These are phyloP conservation scores for Syngnathus scovelli DNA, from an alignment of 2,113 vertebrate genomes.

Conservation along the genomic window DNA sequence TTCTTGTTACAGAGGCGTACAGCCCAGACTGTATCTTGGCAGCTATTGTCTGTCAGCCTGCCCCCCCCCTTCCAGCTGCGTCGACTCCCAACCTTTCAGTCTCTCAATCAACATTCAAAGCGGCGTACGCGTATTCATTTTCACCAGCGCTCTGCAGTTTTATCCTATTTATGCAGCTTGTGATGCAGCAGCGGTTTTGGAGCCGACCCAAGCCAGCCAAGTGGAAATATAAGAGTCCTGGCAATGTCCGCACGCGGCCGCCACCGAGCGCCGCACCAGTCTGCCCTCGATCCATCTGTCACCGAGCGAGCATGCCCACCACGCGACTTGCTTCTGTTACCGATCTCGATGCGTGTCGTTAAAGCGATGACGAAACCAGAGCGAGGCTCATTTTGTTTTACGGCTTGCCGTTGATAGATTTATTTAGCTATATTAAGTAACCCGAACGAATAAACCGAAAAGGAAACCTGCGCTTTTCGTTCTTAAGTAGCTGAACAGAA, in stretches of 20 bases:
- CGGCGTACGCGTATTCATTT: constrained; percentile 30
- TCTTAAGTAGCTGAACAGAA: not conserved
- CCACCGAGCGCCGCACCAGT: constrained; percentile 6
- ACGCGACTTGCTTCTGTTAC: constrained; percentile 38
- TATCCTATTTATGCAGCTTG: constrained; percentile 40
- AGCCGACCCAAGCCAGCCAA: constrained; percentile 9
- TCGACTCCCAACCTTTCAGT: constrained; percentile 24
- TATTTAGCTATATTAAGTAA: constrained; percentile 1
- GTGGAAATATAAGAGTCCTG: constrained; percentile 49
- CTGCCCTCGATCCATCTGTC: constrained; percentile 50
- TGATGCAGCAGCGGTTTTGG: constrained; percentile 43
- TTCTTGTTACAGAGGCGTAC: constrained; percentile 14
- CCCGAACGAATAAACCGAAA: not conserved
- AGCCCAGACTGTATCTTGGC: constrained; percentile 19
- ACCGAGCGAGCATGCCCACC: constrained; percentile 18
- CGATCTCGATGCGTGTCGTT: constrained; percentile 25
- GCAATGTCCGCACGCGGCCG: constrained; percentile 20
- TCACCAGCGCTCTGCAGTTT: constrained; percentile 21
- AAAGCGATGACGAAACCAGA: constrained; percentile 16
- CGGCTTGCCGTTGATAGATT: not conserved
- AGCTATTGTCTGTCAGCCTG: constrained; percentile 41
- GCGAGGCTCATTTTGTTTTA: not conserved
- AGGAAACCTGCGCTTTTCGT: not conserved
- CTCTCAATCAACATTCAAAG: constrained; percentile 35
- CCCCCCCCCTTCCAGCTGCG: constrained; percentile 23